Evolutionary conservation across 2,113 vertebrate species (phyloP).

Genomic region (Circaetus gallicus): DNA sequence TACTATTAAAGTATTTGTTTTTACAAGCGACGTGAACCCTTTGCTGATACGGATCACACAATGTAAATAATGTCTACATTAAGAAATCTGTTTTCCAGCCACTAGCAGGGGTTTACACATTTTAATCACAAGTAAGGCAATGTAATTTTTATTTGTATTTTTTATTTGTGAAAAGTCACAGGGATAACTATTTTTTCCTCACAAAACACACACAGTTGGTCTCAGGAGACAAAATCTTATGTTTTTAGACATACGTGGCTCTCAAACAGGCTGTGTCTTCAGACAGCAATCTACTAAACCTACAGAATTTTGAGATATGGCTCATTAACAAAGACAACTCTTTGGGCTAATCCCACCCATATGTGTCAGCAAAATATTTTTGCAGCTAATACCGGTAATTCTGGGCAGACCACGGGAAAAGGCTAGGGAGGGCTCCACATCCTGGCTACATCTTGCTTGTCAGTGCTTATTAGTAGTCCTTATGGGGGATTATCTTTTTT

Average conservation of each 20-base stretch:
- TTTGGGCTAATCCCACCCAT: not conserved
- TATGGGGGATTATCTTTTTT: not conserved
- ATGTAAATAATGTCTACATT: not conserved
- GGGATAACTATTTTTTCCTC: not conserved
- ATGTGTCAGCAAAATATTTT: constrained; percentile 12
- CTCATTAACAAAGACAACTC: not conserved
- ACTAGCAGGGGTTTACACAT: not conserved
- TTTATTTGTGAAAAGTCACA: not conserved
- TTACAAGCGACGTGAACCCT: not conserved
- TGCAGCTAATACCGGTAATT: not conserved
- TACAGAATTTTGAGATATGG: not conserved
- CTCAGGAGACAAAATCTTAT: not conserved
- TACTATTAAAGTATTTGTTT: not conserved
- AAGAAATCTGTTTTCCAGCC: not conserved
- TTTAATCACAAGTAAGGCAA: not conserved
- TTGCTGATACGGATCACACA: not conserved
- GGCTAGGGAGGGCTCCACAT: not conserved
- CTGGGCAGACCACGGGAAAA: not conserved
- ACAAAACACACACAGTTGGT: too few species aligned
- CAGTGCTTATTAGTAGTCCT: not conserved
- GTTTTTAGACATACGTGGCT: not conserved
- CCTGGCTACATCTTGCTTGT: not conserved
- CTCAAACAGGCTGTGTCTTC: not conserved
- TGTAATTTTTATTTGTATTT: not conserved
- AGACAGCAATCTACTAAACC: not conserved